Percentiles rank a stretch among this genome's conserved stretches.
phyloP scores from a whole-genome alignment of 2,888 invertebrate genomes.

The Coleophora deauratella region DNA sequence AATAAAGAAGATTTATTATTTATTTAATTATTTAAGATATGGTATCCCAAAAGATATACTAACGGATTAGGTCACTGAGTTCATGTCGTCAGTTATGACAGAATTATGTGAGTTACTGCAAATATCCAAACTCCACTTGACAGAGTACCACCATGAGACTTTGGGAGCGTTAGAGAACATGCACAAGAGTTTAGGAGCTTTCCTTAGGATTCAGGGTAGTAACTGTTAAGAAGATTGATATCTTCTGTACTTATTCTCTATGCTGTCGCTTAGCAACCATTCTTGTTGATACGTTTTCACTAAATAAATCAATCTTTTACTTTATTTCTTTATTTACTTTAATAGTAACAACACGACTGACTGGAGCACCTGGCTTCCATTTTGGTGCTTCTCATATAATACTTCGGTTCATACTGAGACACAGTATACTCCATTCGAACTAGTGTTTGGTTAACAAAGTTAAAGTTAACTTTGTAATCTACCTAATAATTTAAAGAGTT shows the following conservation, averaged over 20 bases:
- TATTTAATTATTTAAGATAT: no score
- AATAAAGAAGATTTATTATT: no score
- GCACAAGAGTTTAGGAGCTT: constrained; percentile 9
- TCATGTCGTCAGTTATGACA: constrained; percentile 9
- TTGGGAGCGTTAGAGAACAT: constrained; percentile 8
- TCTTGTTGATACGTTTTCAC: constrained; percentile 11
- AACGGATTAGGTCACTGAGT: constrained; percentile 14
- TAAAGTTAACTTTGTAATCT: no score
- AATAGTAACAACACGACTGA: constrained; percentile 9
- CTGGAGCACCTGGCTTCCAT: constrained; percentile 5
- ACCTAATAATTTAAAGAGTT: constrained; percentile 1
- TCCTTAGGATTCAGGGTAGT: no score
- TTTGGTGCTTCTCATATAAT: no score
- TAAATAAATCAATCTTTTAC: constrained; percentile 6
- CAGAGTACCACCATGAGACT: constrained; percentile 15
- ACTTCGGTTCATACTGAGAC: constrained; percentile 5
- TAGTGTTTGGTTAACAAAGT: no score
- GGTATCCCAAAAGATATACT: constrained; percentile 11
- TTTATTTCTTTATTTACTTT: constrained; percentile 4
- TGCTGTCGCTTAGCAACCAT: constrained; percentile 13
- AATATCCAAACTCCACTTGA: constrained; percentile 12
- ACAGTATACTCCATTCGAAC: constrained; percentile 5
- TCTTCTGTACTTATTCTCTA: no score
- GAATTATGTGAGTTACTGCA: constrained; percentile 15
- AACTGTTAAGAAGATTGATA: no score